These are phyloP conservation scores for Aurelia sp. DNA, from an alignment of 30 jellyfish, hydroid and myxozoan genomes.

Conservation along the genomic window DNA sequence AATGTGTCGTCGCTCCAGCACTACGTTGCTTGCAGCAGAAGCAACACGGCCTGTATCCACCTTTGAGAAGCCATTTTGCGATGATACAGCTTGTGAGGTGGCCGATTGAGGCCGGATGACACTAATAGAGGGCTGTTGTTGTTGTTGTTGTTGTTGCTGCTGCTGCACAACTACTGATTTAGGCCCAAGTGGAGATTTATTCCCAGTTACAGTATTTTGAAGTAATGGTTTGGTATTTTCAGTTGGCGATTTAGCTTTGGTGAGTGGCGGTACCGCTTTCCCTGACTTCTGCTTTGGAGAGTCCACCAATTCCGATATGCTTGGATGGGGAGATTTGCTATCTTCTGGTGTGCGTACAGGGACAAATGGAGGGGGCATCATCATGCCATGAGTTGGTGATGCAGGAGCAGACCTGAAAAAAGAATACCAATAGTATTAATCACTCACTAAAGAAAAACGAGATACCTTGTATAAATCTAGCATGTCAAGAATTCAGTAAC, in stretches of 20 bases:
- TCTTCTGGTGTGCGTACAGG: conserved; percentile 75
- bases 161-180: conserved; percentile 41
- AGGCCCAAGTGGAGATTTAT: conserved; percentile 31
- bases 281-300: conserved; percentile 53
- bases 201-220: conserved; percentile 14
- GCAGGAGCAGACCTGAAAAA: conserved; percentile 97
- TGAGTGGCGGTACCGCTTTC: conserved; percentile 35
- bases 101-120: conserved; percentile 78
- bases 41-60: conserved; percentile 26
- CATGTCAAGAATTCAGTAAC: too few species aligned
- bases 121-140: conserved; percentile 56
- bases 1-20: conserved; percentile 54
- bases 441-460: too few species aligned
- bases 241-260: conserved; percentile 53
- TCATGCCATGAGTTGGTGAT: conserved; percentile 98
- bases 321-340: conserved; percentile 46
- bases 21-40: conserved; percentile 1
- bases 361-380: conserved; percentile 98
- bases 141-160: conserved; percentile 60
- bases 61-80: conserved; percentile 63
- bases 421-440: background rate
- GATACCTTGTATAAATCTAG: too few species aligned
- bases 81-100: conserved; percentile 9
- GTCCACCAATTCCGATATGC: conserved; percentile 10
- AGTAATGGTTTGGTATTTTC: conserved; percentile 29